These are phyloP conservation scores for Pandemis cinnamomeana DNA, from an alignment of 2,888 invertebrate genomes.

Conservation along the genomic window DNA sequence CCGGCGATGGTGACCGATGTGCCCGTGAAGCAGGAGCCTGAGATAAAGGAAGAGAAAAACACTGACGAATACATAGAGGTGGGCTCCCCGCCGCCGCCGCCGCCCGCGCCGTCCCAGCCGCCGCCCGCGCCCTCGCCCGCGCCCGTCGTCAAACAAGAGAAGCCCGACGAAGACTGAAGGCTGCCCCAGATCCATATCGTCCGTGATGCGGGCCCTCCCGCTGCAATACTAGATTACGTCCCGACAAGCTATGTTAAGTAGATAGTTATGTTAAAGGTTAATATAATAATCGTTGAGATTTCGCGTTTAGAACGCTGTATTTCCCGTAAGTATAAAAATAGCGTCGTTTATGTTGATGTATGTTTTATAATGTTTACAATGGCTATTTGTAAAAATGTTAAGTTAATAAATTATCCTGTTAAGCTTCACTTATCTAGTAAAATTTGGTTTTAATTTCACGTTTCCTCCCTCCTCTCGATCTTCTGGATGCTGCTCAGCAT, in stretches of 20 bases:
- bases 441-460: conserved; percentile 46
- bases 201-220: conserved; percentile 73
- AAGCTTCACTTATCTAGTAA: conserved; percentile 57
- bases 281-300: conserved; percentile 67
- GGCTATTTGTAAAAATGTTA: conserved; percentile 81
- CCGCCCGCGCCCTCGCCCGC: conserved; percentile 51
- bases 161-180: conserved; percentile 71
- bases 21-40: conserved; percentile 68
- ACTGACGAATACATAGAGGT: conserved; percentile 81
- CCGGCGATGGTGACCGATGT: conserved; percentile 55
- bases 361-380: conserved; percentile 82
- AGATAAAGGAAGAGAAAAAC: conserved; percentile 77
- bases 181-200: conserved; percentile 65
- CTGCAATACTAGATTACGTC: conserved; percentile 84
- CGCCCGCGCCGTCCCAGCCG: conserved; percentile 49
- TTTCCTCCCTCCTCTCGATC: conserved; percentile 9
- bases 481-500: background rate
- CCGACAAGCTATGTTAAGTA: conserved; percentile 67
- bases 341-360: conserved; percentile 73
- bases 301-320: conserved; percentile 80
- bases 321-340: conserved; percentile 61
- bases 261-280: conserved; percentile 66
- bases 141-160: conserved; percentile 73
- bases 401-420: conserved; percentile 80
- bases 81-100: conserved; percentile 62